Percentiles rank a stretch among this genome's conserved stretches.
These are phyloP conservation scores for Chlorospingus flavigularis DNA, from an alignment of 2,797 vertebrate genomes.

Conservation along the genomic window DNA sequence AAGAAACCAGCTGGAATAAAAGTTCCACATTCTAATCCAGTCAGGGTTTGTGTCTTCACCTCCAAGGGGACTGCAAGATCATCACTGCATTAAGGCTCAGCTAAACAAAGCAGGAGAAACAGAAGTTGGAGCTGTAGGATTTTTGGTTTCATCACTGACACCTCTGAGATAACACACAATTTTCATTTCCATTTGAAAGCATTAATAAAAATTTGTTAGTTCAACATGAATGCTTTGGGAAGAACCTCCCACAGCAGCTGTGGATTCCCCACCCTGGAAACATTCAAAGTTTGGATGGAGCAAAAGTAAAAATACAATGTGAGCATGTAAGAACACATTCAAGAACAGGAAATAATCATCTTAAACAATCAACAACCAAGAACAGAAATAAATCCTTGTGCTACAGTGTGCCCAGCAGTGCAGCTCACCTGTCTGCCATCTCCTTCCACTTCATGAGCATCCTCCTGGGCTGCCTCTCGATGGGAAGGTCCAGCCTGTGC, in stretches of 20 bases:
- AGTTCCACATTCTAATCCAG: neutral
- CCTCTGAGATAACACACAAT: neutral
- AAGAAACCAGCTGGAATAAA: neutral
- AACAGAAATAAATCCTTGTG: neutral
- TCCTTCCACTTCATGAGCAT: constrained; percentile 97
- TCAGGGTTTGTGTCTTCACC: neutral
- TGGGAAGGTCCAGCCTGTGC: constrained; percentile 84
- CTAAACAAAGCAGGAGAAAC: neutral
- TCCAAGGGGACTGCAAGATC: neutral
- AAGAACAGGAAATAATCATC: neutral
- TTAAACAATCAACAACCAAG: neutral
- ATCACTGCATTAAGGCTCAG: neutral
- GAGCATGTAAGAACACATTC: neutral
- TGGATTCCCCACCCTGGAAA: neutral
- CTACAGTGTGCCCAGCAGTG: neutral
- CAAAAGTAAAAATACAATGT: accelerated
- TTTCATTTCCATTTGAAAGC: constrained; percentile 19
- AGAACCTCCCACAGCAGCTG: neutral
- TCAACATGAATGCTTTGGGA: neutral
- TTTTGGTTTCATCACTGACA: neutral
- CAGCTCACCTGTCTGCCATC: constrained; percentile 90
- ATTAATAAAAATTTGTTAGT: neutral
- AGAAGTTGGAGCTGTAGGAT: neutral
- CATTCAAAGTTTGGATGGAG: neutral
- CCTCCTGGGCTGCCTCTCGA: constrained; percentile 83